phyloP scores from a whole-genome alignment of 2,113 vertebrate genomes.

The Nyctereutes procyonoides region DNA sequence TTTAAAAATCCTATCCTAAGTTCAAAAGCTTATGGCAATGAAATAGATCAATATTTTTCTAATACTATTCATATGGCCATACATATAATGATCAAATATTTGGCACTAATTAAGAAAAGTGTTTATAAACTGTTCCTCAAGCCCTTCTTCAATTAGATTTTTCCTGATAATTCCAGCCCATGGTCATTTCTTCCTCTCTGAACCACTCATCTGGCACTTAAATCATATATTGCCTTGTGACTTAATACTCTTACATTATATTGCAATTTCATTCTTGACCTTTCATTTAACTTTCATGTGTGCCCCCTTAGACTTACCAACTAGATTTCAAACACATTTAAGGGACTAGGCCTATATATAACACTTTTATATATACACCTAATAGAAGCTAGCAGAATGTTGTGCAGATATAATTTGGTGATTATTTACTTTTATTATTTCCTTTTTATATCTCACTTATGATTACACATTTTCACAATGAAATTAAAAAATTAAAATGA shows the following conservation, averaged over 20 bases:
- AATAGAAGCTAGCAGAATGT: not conserved
- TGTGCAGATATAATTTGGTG: not conserved
- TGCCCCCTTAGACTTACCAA: not conserved
- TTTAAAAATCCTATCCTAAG: not conserved
- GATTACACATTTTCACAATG: constrained; percentile 1
- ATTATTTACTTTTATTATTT: constrained; percentile 14
- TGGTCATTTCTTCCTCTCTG: not conserved
- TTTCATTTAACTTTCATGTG: not conserved
- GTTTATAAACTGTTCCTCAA: not conserved
- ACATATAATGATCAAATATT: constrained; percentile 12
- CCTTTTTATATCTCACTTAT: not conserved
- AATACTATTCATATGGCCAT: not conserved
- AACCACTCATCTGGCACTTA: not conserved
- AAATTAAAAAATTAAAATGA: constrained; percentile 63
- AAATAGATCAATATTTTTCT: not conserved
- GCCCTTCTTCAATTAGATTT: not conserved
- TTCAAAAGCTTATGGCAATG: not conserved
- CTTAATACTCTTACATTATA: not conserved
- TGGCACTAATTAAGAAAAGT: not conserved
- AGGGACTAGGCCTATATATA: not conserved
- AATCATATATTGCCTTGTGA: not conserved
- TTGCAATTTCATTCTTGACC: not conserved
- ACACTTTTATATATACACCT: not conserved
- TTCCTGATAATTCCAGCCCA: not conserved
- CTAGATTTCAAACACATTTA: constrained; percentile 22